Base-by-base conservation (phyloP, 2,113 vertebrate genomes). In the Hippocampus mohnikei region DNA sequence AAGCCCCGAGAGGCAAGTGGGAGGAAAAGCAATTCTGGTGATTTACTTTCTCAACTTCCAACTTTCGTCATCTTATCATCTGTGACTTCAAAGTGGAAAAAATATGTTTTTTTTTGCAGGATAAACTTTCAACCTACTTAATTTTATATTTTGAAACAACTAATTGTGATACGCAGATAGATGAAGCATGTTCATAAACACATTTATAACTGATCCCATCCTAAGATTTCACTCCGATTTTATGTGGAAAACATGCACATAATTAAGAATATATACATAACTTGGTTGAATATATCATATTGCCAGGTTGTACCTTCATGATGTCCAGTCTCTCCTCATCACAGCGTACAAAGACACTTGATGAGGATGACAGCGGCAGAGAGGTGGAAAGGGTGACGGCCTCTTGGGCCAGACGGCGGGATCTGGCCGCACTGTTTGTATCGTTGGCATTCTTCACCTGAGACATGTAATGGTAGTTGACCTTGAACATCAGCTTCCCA, bases 381-480 rank as follows among this genome's bases (percentile, higher is more conserved):
- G 97, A 99, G 62, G 97, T 99, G 33, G 97, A 99, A 3, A 99
- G 94, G 0, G 97, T 99, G 82, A 99, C 97, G 0, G 97, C 97
- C 81, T 99, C 97, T 84, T 99, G 97, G 0, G 97, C 97, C 21
- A 99, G 94, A 21, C 97, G 95, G 1, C 97, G 94, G 9, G 97
- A 96, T 72, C 97, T 85, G 53, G 97, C 95, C 3, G 97, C 97
- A 2, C 97, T 98, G 90, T 98, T 97, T 8, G 95, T 94, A 0
- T 99, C 97, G 1, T 92, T 98, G 66, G 96, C 96, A 2, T 98
- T 99, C 88, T 99, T 99, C 73, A 99, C 96, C 94, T 99, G 97
- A 92, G 97, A 98, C 94, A 98, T 96, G 95, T 99, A 99, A 91
- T 99, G 97, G 93, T 99, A 98, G 92, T 96, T 99, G 21, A 99